Percentiles rank a stretch among this genome's conserved stretches.
Conservation (phyloP, 2,797 vertebrate species). For the Danio aesculapii region DNA sequence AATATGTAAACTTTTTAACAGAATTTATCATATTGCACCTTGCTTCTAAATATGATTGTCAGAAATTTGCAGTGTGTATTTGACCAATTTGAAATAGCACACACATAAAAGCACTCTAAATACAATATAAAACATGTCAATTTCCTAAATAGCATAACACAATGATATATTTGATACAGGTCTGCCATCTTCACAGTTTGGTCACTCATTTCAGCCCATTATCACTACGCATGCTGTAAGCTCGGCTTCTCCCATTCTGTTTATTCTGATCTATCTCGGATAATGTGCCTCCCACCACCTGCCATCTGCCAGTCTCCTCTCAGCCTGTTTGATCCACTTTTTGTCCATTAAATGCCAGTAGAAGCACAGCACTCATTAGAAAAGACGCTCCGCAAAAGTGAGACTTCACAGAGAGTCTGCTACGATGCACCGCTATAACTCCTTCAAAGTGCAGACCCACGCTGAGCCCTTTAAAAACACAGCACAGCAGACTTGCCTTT, state of each 20-base stretch:
- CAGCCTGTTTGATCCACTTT: conserved; percentile 46
- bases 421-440: background rate
- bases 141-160: background rate
- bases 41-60: background rate
- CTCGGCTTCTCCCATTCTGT: conserved; percentile 45
- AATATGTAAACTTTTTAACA: background rate
- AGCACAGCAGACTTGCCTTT: conserved; percentile 19
- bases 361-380: conserved; percentile 42
- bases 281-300: conserved; percentile 57
- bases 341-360: conserved; percentile 48
- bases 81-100: background rate
- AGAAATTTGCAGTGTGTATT: background rate
- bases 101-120: background rate
- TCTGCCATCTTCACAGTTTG: conserved; percentile 26
- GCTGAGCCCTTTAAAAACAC: conserved; percentile 22
- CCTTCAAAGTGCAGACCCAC: background rate
- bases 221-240: conserved; percentile 30
- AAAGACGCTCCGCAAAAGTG: conserved; percentile 24
- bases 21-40: background rate
- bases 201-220: conserved; percentile 27
- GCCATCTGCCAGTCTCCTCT: conserved; percentile 57
- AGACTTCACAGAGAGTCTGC: conserved; percentile 34
- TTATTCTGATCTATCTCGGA: conserved; percentile 41
- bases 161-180: conserved; percentile 33
- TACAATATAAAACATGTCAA: background rate